phyloP scores from a whole-genome alignment of 30 jellyfish, hydroid and myxozoan genomes.

The Hydra vulgaris region DNA sequence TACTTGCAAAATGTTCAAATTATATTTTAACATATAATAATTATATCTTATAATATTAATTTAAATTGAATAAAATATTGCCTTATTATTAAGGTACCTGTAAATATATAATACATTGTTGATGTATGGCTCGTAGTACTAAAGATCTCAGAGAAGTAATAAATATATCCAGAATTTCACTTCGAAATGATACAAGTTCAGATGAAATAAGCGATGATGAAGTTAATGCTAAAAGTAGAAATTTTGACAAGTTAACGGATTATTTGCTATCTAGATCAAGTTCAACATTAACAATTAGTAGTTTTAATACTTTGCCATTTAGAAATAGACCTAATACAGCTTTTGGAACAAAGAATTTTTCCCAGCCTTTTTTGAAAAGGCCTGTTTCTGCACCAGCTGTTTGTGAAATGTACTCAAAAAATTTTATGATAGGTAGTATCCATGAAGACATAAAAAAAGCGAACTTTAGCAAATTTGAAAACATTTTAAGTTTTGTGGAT shows the following conservation, averaged over 20 bases:
- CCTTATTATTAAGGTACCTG: no score
- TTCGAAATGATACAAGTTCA: constrained; percentile 35
- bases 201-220: constrained; percentile 19
- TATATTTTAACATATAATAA: no score
- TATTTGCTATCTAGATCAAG: constrained; percentile 25
- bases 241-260: background rate
- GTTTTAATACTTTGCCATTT: constrained; percentile 17
- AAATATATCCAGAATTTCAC: constrained; percentile 56
- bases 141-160: constrained; percentile 65
- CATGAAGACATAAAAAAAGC: background rate
- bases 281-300: constrained; percentile 22
- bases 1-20: no score
- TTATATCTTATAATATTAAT: no score
- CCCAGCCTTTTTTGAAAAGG: background rate
- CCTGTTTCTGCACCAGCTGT: background rate
- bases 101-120: no score
- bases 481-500: constrained; percentile 43
- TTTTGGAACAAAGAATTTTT: background rate
- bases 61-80: no score
- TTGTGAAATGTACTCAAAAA: background rate
- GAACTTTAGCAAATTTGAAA: background rate
- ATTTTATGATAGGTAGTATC: no score
- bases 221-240: constrained; percentile 3
- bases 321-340: background rate
- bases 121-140: constrained; percentile 50